phyloP scores from a whole-genome alignment of 2,888 invertebrate genomes.

The Pachymerium ferrugineum region DNA sequence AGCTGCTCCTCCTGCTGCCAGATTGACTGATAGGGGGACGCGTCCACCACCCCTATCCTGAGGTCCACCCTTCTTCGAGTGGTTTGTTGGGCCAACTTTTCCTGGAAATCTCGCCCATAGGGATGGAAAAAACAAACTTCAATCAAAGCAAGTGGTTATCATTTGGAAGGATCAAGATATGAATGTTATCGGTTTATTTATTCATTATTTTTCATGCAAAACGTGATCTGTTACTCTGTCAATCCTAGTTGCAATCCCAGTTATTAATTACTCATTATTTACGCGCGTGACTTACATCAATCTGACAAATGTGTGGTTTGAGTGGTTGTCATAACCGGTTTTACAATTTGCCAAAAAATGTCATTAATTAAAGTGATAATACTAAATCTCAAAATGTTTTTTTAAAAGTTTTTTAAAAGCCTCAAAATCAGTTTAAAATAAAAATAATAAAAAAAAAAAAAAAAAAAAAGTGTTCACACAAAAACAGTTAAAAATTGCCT shows the following conservation, averaged over 20 bases:
- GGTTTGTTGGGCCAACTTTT: neutral
- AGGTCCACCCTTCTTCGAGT: neutral
- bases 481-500: too few species aligned
- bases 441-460: too few species aligned
- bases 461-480: too few species aligned
- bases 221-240: neutral
- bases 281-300: neutral
- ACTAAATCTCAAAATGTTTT: neutral
- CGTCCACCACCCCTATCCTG: slow-evolving; percentile 29
- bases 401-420: neutral
- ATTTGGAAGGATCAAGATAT: neutral
- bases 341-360: neutral
- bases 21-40: slow-evolving; percentile 34
- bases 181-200: neutral
- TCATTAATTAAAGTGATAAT: neutral
- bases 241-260: neutral
- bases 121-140: neutral
- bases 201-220: neutral
- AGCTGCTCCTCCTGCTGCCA: slow-evolving; percentile 14
- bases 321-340: neutral
- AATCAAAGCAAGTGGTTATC: neutral
- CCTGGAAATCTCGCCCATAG: neutral
- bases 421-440: too few species aligned
- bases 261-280: slow-evolving; percentile 17
- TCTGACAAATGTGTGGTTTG: neutral